A percentile compares a stretch with the other conserved stretches of the same genome.
Conservation (phyloP, 2,888 invertebrate genomes). For the Leptopilina syphax region DNA sequence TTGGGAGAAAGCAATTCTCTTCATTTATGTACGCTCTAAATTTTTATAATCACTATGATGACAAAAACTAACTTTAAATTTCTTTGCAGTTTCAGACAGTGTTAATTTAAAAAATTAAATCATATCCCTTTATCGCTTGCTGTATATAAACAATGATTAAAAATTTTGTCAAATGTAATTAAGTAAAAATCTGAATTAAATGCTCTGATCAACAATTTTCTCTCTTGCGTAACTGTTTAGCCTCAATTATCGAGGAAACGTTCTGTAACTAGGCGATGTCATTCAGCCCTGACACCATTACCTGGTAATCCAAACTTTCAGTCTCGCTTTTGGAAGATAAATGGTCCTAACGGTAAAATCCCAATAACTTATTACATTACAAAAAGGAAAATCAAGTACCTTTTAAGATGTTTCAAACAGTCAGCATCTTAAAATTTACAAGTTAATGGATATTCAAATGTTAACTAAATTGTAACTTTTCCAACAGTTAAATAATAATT, state of each 20-base stretch:
- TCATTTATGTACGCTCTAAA: too few species aligned
- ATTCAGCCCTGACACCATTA: constrained; percentile 72
- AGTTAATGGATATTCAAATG: too few species aligned
- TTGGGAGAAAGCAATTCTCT: too few species aligned
- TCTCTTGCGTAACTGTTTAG: constrained; percentile 50
- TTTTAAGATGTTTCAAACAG: too few species aligned
- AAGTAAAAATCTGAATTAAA: constrained; percentile 24
- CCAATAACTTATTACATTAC: neutral
- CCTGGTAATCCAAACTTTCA: constrained; percentile 72
- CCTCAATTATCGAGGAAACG: constrained; percentile 58
- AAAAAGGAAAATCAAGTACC: neutral
- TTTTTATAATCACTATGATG: too few species aligned
- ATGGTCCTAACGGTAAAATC: constrained; percentile 27
- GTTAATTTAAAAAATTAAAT: too few species aligned
- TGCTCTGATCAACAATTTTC: constrained; percentile 37
- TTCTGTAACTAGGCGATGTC: constrained; percentile 51
- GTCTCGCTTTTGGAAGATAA: constrained; percentile 61
- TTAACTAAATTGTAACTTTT: too few species aligned
- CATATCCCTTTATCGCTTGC: too few species aligned
- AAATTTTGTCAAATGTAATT: neutral
- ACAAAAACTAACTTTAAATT: too few species aligned
- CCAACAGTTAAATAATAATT: too few species aligned
- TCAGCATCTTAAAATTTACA: too few species aligned
- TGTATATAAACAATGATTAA: neutral
- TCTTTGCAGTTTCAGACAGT: too few species aligned